Evolutionary conservation across 2,113 vertebrate genomes (phyloP).

Genomic region (Melospiza georgiana): DNA sequence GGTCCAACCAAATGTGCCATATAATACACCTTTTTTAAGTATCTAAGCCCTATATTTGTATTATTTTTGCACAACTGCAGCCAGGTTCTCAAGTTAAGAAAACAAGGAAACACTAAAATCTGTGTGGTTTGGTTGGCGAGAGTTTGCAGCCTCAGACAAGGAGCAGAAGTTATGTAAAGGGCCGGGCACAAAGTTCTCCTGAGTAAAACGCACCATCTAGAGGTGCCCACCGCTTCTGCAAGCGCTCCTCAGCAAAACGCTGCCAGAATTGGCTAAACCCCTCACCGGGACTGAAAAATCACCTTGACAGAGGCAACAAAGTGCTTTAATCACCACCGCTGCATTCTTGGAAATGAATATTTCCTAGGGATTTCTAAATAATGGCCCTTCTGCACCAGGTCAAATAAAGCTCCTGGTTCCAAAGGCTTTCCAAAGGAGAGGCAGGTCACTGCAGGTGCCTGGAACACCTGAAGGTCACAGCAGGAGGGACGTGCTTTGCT

Average conservation of each 20-base stretch:
- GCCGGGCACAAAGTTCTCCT: not conserved
- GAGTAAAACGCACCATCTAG: conserved; percentile 71
- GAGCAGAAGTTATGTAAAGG: not conserved
- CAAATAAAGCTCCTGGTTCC: not conserved
- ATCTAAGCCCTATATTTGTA: not conserved
- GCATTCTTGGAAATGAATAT: not conserved
- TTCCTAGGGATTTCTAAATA: not conserved
- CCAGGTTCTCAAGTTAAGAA: not conserved
- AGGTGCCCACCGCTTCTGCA: conserved; percentile 38
- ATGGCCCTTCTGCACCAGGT: not conserved
- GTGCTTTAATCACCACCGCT: not conserved
- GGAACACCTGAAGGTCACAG: not conserved
- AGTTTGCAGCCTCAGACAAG: not conserved
- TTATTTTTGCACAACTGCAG: not conserved
- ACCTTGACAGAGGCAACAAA: not conserved
- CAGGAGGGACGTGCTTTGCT: not conserved
- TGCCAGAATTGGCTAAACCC: fast-evolving
- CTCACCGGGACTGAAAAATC: not conserved
- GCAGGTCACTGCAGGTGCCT: not conserved
- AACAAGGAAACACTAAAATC: not conserved
- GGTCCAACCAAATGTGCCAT: not conserved
- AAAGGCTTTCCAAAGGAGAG: not conserved
- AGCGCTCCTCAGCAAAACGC: not conserved
- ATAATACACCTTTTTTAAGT: not conserved
- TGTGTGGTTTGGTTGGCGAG: not conserved